These are phyloP conservation scores for Colius striatus DNA, from an alignment of 2,113 vertebrate species.

Conservation along the genomic window DNA sequence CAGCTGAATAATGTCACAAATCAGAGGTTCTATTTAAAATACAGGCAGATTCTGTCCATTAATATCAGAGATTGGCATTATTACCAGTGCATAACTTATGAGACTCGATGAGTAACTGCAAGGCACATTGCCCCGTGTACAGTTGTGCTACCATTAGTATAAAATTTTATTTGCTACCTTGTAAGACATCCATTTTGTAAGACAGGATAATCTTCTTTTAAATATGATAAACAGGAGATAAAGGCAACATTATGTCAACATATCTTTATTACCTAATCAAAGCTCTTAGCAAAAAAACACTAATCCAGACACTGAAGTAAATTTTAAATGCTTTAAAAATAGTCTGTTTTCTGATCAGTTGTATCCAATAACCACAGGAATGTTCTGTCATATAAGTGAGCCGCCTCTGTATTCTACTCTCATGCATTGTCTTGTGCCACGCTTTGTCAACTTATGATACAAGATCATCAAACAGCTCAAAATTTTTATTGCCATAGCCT, in stretches of 20 bases:
- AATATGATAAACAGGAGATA: constrained; percentile 25
- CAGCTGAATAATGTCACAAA: constrained; percentile 58
- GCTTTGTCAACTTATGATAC: rapidly evolving
- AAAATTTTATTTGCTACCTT: constrained; percentile 8
- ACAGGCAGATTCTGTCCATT: constrained; percentile 52
- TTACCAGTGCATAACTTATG: constrained; percentile 58
- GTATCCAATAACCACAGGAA: background rate
- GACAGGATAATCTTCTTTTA: background rate
- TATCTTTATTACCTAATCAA: background rate
- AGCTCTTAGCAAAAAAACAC: background rate
- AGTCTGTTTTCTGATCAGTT: background rate
- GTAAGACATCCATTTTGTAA: background rate
- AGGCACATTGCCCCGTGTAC: background rate
- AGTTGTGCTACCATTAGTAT: background rate
- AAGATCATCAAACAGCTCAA: background rate
- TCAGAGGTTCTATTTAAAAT: constrained; percentile 66
- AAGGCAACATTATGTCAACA: background rate
- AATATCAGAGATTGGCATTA: constrained; percentile 65
- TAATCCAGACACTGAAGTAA: background rate
- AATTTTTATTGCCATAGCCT: background rate
- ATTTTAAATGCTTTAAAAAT: background rate
- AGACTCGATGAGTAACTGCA: constrained; percentile 4
- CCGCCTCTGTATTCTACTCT: background rate
- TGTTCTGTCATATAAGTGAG: background rate
- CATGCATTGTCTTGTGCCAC: background rate